Evolutionary conservation across 2,888 invertebrate species (phyloP).

Genomic region (Hartigia nigra): DNA sequence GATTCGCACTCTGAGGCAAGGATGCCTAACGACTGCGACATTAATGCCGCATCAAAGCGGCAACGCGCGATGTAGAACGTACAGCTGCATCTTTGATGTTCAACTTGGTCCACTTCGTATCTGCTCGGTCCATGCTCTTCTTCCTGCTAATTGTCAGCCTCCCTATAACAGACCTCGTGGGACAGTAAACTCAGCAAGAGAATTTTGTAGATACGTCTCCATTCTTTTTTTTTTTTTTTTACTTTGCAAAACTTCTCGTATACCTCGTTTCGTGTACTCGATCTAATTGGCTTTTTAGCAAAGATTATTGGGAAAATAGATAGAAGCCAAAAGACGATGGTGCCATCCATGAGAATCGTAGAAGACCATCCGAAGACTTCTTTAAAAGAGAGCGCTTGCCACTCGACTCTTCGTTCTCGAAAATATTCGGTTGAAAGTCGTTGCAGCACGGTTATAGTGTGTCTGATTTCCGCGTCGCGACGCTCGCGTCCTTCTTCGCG

Average conservation of each 20-base stretch:
- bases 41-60: not conserved
- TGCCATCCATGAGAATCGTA: not conserved
- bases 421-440: not conserved
- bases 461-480: constrained; percentile 44
- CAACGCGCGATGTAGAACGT: not conserved
- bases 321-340: not conserved
- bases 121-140: not conserved
- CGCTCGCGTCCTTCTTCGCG: constrained; percentile 23
- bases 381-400: not conserved
- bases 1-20: not conserved
- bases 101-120: not conserved
- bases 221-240: not conserved
- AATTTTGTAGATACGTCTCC: not conserved
- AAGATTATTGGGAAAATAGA: not conserved
- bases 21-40: not conserved
- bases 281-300: not conserved
- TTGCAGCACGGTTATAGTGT: constrained; percentile 31
- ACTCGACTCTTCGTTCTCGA: not conserved
- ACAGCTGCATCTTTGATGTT: not conserved
- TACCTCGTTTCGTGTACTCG: not conserved
- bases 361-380: not conserved
- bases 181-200: not conserved
- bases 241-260: not conserved
- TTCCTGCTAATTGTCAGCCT: not conserved
- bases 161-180: not conserved